Conservation (phyloP, 2,888 invertebrate genomes). For the Nezara viridula region DNA sequence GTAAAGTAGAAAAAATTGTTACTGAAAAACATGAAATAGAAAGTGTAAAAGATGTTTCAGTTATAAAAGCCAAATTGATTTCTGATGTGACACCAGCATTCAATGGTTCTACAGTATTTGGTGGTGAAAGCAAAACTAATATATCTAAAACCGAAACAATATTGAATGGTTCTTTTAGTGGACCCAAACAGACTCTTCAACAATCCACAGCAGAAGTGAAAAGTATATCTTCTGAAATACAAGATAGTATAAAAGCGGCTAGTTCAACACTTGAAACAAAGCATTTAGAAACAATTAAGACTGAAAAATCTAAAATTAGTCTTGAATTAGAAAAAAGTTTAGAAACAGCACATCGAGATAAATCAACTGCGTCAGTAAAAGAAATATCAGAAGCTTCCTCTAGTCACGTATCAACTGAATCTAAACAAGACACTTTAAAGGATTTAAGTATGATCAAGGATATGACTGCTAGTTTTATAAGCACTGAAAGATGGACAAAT, state of each 20-base stretch:
- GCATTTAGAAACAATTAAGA: constrained; percentile 45
- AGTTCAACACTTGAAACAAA: constrained; percentile 34
- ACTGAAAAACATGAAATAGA: constrained; percentile 59
- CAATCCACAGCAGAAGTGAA: background rate
- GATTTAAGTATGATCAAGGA: constrained; percentile 52
- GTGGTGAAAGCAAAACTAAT: background rate
- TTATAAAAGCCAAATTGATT: constrained; percentile 47
- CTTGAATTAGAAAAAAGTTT: constrained; percentile 32
- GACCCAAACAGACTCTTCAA: background rate
- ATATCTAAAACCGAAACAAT: constrained; percentile 36
- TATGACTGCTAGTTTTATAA: constrained; percentile 54
- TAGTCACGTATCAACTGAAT: constrained; percentile 47
- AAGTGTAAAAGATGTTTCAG: constrained; percentile 56
- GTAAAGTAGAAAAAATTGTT: constrained; percentile 56
- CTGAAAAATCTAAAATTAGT: constrained; percentile 48
- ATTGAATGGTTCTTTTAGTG: constrained; percentile 29
- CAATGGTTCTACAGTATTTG: constrained; percentile 42
- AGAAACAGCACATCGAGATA: constrained; percentile 32
- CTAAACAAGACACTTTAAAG: constrained; percentile 58
- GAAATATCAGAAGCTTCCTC: constrained; percentile 30
- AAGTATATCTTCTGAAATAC: constrained; percentile 8
- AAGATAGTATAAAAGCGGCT: background rate
- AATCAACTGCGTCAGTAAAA: constrained; percentile 10
- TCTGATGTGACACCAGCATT: constrained; percentile 41
- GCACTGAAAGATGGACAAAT: constrained; percentile 47